Base-by-base conservation (phyloP, 2,113 vertebrate species). In the Pterophyllum scalare region DNA sequence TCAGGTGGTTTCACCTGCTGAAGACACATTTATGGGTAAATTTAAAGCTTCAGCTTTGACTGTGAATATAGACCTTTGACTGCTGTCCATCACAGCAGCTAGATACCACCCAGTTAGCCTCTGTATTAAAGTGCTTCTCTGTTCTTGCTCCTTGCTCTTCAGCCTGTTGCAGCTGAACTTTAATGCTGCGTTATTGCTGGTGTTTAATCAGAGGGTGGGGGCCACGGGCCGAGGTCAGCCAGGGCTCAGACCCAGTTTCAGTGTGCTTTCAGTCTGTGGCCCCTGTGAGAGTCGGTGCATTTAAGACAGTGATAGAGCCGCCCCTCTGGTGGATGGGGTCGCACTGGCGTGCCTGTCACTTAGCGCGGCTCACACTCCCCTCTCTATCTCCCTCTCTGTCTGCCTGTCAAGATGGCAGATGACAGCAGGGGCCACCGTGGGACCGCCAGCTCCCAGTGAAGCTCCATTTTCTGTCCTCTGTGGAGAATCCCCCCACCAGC, bases 401-500 rank as follows among this genome's bases (percentile, higher is more conserved):
- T 88, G 87, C 87, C 85, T 92, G 88, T 93, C 91, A 94, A 82
- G 62, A 86, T 72, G 83, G 87, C 86, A 91, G 81, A 91, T 90
- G 90, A 90, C 92, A 88, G 87, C 79, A 46, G 78, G 84, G 82
- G 64, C 83, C 80, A 87, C 86, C 46, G 17, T 72, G 87, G 90
- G 87, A 82, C 79, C 46, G 15, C 87, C 64, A n/a, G 65, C 81
- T 83, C 88, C 85, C 64, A 65, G 78, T 90, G 88, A 89, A 87
- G 85, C 91, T 94, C 91, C 90, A 94, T 94, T 94, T 92, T 79
- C 89, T 58, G 59, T 88, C 80, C 87, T 89, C 89, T 3, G 8
- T 85, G 83, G 87, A 86, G 88, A 88, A 67, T 22, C 80, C 77
- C 57, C 81, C 62, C 72, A 85, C 49, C 87, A 81, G 89, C 91